phyloP scores from a whole-genome alignment of 2,888 invertebrate genomes.

The Rhabditoides inermis region DNA sequence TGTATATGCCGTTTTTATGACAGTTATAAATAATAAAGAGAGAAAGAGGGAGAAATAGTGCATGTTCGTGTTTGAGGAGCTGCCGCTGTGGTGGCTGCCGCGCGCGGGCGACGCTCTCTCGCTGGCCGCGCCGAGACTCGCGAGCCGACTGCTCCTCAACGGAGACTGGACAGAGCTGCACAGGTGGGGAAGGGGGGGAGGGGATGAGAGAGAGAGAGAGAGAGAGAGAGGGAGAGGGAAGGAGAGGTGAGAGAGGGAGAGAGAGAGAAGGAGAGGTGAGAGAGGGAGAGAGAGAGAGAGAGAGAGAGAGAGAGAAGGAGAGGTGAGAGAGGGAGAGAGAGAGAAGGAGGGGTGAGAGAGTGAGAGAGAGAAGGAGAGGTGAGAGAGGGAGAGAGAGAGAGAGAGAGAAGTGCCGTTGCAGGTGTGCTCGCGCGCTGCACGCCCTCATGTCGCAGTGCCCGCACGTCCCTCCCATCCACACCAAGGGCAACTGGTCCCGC shows the following conservation, averaged over 20 bases:
- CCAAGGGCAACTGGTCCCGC: slow-evolving; percentile 29
- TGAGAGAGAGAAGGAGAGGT: too few species aligned
- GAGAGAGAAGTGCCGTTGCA: too few species aligned
- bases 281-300: neutral
- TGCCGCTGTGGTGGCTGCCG: slow-evolving; percentile 32
- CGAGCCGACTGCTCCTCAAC: slow-evolving; percentile 17
- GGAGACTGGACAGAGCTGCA: slow-evolving; percentile 31
- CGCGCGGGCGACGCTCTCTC: slow-evolving; percentile 29
- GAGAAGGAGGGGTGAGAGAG: too few species aligned
- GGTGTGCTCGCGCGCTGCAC: too few species aligned
- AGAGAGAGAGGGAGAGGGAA: slow-evolving; percentile 1
- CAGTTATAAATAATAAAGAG: too few species aligned
- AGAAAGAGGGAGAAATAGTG: too few species aligned
- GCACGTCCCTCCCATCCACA: too few species aligned
- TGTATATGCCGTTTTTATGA: too few species aligned
- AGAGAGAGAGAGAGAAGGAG: neutral
- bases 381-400: too few species aligned
- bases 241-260: neutral
- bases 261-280: neutral
- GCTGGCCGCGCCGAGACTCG: slow-evolving; percentile 20
- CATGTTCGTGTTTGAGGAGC: slow-evolving; percentile 22
- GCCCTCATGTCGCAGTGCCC: too few species aligned
- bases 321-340: too few species aligned
- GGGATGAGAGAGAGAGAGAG: neutral
- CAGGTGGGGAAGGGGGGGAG: slow-evolving; percentile 8